These are phyloP conservation scores for Spisula subtruncata DNA, from an alignment of 2,888 invertebrate genomes.

Conservation along the genomic window DNA sequence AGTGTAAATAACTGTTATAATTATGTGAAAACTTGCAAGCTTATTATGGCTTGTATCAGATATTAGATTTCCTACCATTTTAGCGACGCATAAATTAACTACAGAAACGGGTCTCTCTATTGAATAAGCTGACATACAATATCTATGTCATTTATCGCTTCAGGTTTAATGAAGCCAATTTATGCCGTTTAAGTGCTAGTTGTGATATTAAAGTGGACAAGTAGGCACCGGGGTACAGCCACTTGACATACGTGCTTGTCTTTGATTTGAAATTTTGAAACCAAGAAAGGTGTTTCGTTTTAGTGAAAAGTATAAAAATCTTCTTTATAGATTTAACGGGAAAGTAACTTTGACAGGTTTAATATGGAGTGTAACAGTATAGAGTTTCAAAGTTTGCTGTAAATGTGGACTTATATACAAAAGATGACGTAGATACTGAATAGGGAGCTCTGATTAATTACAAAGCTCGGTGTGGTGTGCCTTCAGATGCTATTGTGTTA, in stretches of 20 bases:
- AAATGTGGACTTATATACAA: not conserved
- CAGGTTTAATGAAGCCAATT: constrained; percentile 51
- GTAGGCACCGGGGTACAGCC: constrained; percentile 30
- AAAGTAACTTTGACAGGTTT: constrained; percentile 27
- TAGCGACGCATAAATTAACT: constrained; percentile 38
- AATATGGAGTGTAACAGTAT: constrained; percentile 23
- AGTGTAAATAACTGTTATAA: not conserved
- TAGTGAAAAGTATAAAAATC: constrained; percentile 19
- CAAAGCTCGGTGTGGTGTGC: not conserved
- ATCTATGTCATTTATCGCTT: constrained; percentile 42
- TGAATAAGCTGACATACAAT: constrained; percentile 41
- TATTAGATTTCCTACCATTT: constrained; percentile 30
- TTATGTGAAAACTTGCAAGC: constrained; percentile 8
- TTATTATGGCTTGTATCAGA: not conserved
- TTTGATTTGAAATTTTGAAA: constrained; percentile 36
- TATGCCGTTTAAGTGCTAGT: constrained; percentile 32
- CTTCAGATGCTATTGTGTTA: constrained; percentile 18
- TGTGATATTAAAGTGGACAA: constrained; percentile 44
- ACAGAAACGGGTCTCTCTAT: not conserved
- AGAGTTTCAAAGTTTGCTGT: not conserved
- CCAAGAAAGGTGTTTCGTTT: not conserved
- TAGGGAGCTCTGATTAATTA: constrained; percentile 12
- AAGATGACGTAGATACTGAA: constrained; percentile 8
- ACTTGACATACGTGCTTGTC: constrained; percentile 37
- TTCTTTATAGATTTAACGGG: constrained; percentile 22